These are phyloP conservation scores for Chelonus formosanus DNA, from an alignment of 2,888 invertebrate species.

Conservation along the genomic window DNA sequence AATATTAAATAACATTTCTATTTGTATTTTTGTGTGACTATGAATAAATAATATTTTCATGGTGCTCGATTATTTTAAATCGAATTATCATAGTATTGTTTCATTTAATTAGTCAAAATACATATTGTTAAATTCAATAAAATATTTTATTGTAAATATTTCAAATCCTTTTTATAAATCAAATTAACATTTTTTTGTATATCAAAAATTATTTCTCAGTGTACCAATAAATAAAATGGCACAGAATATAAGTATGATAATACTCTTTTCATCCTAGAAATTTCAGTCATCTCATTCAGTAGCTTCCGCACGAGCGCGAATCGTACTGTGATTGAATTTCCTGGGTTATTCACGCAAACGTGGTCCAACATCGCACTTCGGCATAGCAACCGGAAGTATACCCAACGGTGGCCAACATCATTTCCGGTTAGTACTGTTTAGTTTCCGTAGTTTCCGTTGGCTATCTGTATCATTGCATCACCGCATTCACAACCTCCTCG, in stretches of 20 bases:
- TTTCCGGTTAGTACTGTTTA: conserved; percentile 60
- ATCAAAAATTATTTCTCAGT: no score
- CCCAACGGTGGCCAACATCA: conserved; percentile 55
- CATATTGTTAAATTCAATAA: no score
- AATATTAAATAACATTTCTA: not conserved
- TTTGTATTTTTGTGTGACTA: not conserved
- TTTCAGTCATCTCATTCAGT: conserved; percentile 17
- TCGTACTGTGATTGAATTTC: conserved; percentile 40
- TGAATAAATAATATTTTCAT: not conserved
- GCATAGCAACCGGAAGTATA: conserved; percentile 46
- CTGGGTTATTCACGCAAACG: conserved; percentile 36
- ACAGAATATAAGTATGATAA: not conserved
- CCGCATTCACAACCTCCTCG: conserved; percentile 34
- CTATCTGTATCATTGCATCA: conserved; percentile 56
- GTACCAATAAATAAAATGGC: no score
- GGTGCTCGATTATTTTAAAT: no score
- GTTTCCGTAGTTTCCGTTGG: conserved; percentile 57
- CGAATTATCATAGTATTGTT: no score
- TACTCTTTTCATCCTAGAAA: not conserved
- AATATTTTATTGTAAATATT: no score
- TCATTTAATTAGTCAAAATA: no score
- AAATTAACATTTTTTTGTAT: no score
- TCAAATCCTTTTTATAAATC: no score
- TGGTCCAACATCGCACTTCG: conserved; percentile 2
- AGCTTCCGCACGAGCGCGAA: conserved; percentile 30